Percentiles rank a stretch among this genome's conserved stretches.
Evolutionary conservation across 2,113 vertebrate species (phyloP).

Genomic region (Trogon melanurus): DNA sequence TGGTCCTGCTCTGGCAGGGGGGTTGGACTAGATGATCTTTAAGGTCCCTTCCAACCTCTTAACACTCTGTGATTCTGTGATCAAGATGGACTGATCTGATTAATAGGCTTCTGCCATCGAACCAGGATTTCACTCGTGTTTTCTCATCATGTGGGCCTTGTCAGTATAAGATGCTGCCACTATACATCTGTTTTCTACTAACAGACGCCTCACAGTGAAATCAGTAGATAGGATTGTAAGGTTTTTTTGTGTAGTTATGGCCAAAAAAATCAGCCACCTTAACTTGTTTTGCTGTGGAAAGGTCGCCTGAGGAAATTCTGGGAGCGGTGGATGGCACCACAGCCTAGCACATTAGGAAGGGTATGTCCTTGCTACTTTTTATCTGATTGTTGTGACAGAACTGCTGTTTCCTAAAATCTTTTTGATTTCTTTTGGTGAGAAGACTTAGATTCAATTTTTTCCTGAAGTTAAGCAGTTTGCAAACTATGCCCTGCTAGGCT

Average conservation of each 20-base stretch:
- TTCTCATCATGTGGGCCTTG: neutral
- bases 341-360: neutral
- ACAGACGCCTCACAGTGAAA: neutral
- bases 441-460: neutral
- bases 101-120: neutral
- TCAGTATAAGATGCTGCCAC: neutral
- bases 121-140: neutral
- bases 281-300: neutral
- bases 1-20: no score
- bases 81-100: neutral
- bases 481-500: neutral
- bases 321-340: fast-evolving
- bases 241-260: fast-evolving
- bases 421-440: neutral
- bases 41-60: no score
- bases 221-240: neutral
- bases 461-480: neutral
- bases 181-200: neutral
- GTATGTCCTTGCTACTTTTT: neutral
- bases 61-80: no score
- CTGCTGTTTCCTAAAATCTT: neutral
- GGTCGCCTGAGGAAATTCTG: neutral
- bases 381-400: neutral
- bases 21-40: no score
- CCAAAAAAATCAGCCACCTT: neutral